Evolutionary conservation across 2,888 invertebrate genomes (phyloP).

Genomic region (Cheilosia scutellata): DNA sequence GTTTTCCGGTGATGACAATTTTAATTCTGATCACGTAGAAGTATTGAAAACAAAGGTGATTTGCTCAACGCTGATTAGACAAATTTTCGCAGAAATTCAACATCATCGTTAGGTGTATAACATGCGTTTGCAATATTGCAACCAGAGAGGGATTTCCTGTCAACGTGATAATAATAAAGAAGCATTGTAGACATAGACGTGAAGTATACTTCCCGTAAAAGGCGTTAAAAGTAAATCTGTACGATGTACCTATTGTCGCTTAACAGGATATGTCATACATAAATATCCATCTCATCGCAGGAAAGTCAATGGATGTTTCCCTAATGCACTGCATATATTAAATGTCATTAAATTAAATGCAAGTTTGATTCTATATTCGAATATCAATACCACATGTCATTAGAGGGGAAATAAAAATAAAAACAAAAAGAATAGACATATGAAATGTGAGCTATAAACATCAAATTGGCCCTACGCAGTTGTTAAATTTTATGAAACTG

Average conservation of each 20-base stretch:
- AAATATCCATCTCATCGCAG: too few relatives aligned
- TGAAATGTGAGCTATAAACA: too few relatives aligned
- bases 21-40: slow-evolving; percentile 65
- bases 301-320: too few relatives aligned
- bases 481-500: too few relatives aligned
- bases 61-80: slow-evolving; percentile 49
- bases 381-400: too few relatives aligned
- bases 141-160: slow-evolving; percentile 51
- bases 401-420: too few relatives aligned
- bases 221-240: slow-evolving; percentile 21
- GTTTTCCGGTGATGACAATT: slow-evolving; percentile 18
- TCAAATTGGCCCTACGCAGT: too few relatives aligned
- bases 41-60: slow-evolving; percentile 37
- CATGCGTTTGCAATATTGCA: slow-evolving; percentile 5
- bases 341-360: too few relatives aligned
- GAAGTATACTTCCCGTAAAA: not conserved
- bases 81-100: slow-evolving; percentile 57
- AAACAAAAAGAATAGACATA: too few relatives aligned
- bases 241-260: not conserved
- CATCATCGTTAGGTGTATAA: slow-evolving; percentile 16
- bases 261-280: slow-evolving; percentile 37
- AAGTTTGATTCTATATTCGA: too few relatives aligned
- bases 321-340: too few relatives aligned
- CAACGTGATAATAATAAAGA: slow-evolving; percentile 46
- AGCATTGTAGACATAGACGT: not conserved